These are phyloP conservation scores for Philhelius pedissequus DNA, from an alignment of 2,888 invertebrate species.

Conservation along the genomic window DNA sequence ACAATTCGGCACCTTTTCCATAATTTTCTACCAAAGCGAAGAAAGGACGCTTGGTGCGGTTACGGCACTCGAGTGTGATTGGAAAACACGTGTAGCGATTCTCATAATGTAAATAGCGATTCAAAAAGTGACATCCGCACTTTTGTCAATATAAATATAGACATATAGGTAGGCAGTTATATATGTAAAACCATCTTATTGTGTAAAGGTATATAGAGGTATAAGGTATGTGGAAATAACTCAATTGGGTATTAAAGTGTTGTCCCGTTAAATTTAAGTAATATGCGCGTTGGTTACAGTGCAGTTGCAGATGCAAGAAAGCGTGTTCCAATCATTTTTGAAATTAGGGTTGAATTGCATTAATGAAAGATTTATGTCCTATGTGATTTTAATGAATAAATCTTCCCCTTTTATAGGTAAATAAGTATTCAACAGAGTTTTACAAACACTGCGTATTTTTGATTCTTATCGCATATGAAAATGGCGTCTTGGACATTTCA, in stretches of 20 bases:
- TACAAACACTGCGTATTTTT: too few species aligned
- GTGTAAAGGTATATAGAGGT: not conserved
- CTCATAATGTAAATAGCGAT: slow-evolving; percentile 60
- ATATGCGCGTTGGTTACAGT: not conserved
- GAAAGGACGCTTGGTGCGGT: not conserved
- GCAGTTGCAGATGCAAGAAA: too few species aligned
- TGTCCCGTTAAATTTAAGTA: not conserved
- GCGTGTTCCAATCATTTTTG: too few species aligned
- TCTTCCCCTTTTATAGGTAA: too few species aligned
- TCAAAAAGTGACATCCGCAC: slow-evolving; percentile 57
- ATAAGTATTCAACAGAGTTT: too few species aligned
- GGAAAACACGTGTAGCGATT: slow-evolving; percentile 66
- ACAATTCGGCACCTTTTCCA: slow-evolving; percentile 46
- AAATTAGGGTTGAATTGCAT: too few species aligned
- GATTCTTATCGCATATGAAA: too few species aligned
- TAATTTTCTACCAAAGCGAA: slow-evolving; percentile 41
- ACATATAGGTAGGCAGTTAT: not conserved
- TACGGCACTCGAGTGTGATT: slow-evolving; percentile 54
- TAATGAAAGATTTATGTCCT: too few species aligned
- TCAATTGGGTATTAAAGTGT: not conserved
- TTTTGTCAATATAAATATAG: not conserved
- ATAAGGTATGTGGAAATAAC: not conserved
- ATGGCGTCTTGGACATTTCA: too few species aligned
- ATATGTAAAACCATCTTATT: not conserved
- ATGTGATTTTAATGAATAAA: too few species aligned